Evolutionary conservation across 1,140 invertebrate genomes (phyloP).

Genomic region (Megathymus violae): DNA sequence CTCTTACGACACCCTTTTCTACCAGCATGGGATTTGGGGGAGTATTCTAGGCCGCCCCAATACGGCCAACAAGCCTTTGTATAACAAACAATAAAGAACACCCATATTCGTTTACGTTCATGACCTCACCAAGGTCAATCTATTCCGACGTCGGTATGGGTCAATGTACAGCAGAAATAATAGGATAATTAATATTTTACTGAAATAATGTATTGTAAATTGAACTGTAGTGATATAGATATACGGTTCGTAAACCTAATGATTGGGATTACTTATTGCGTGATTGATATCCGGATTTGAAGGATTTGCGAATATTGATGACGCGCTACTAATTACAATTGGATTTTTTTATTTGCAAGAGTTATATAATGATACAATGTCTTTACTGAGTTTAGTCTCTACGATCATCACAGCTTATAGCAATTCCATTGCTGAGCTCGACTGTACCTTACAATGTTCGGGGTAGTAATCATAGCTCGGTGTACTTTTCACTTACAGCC

Average conservation of each 20-base stretch:
- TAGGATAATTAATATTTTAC: constrained; percentile 54
- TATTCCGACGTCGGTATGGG: constrained; percentile 42
- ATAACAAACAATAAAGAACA: no score
- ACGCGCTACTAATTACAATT: constrained; percentile 5
- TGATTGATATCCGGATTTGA: constrained; percentile 21
- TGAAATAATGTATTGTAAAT: constrained; percentile 24
- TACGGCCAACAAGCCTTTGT: no score
- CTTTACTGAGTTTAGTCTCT: no score
- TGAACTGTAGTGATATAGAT: constrained; percentile 16
- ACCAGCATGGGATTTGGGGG: no score
- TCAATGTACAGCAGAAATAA: constrained; percentile 48
- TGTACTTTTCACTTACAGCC: no score
- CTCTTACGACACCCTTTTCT: no score
- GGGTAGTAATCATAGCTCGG: no score
- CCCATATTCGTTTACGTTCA: no score
- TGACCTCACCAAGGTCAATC: constrained; percentile 54
- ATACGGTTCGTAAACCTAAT: constrained; percentile 33
- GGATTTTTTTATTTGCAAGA: background rate
- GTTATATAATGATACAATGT: constrained; percentile 3
- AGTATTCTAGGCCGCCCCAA: no score
- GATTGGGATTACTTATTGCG: constrained; percentile 31
- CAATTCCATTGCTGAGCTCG: no score
- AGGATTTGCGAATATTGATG: constrained; percentile 5
- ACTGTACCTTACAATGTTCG: no score
- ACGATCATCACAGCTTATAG: no score